A percentile compares a stretch with the other conserved stretches of the same genome.
phyloP scores from a whole-genome alignment of 2,797 vertebrate genomes.

The Helicolenus hilgendorfi region DNA sequence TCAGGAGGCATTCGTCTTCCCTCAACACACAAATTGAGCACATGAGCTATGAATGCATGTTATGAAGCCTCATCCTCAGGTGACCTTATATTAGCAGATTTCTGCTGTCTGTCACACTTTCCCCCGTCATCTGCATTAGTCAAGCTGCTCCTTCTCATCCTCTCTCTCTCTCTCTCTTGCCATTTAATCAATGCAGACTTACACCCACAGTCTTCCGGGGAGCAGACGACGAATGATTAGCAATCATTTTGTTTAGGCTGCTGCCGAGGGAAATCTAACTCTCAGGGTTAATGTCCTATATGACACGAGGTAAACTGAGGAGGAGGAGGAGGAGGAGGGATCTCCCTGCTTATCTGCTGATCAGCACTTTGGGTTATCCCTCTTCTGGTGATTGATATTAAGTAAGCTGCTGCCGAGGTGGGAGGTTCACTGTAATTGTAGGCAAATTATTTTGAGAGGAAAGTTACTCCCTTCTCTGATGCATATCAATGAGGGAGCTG shows the following conservation, averaged over 20 bases:
- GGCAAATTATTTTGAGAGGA: slow-evolving; percentile 61
- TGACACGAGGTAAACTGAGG: slow-evolving; percentile 57
- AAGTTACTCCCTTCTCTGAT: slow-evolving; percentile 38
- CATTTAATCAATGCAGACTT: slow-evolving; percentile 76
- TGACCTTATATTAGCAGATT: slow-evolving; percentile 34
- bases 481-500: slow-evolving; percentile 46
- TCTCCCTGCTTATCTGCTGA: slow-evolving; percentile 64
- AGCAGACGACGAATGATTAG: slow-evolving; percentile 76
- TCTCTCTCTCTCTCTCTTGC: slow-evolving; percentile 16
- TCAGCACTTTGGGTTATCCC: slow-evolving; percentile 68
- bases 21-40: neutral
- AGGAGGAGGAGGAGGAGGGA: slow-evolving; percentile 63
- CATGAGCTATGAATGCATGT: neutral
- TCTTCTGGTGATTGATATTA: slow-evolving; percentile 61
- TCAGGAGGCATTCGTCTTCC: neutral
- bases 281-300: slow-evolving; percentile 70
- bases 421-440: slow-evolving; percentile 58
- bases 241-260: slow-evolving; percentile 77
- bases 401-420: slow-evolving; percentile 47
- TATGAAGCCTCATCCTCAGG: slow-evolving; percentile 6
- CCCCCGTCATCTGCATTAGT: slow-evolving; percentile 29
- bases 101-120: slow-evolving; percentile 35
- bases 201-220: slow-evolving; percentile 49
- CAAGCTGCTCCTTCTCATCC: slow-evolving; percentile 35
- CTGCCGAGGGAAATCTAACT: slow-evolving; percentile 74